Base-by-base conservation (phyloP, 2,888 invertebrate genomes). In the Drosophila ustulata region DNA sequence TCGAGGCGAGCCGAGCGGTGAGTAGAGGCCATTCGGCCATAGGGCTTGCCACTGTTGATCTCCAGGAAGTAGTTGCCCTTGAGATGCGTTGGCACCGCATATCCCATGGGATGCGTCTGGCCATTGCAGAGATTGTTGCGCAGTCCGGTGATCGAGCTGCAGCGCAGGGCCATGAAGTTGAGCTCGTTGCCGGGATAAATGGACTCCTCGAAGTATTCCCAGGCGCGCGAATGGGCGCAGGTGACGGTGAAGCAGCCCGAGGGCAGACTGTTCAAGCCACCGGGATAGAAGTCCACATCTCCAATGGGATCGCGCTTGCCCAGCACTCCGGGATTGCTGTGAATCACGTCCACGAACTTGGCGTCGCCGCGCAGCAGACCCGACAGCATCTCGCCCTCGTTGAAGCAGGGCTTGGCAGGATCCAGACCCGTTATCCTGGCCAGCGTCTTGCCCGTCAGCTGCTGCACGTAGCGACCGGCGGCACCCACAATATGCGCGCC, bases 371-470 rank as follows among this genome's bases (percentile, higher is more conserved):
- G 89, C 71, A 88, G 37, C 11, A 92, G 59, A 0, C 92, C 92
- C 0, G 90, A 82, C 1, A 92, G 70, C 0, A 68, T 59, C 66
- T 92, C 90, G 32, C 92, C 92, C 66, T 92, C 91, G 43, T 92
- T 92, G 61, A 92, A 92, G 50, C 92, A 92, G 0, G 92, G 92
- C 66, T 91, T 92, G 26, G 92, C 93, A 9, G 92, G 92, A 82
- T 93, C 93, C 26, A 93, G 71, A 0, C 91, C 92, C 0, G 92
- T 93, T 26, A 93, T 91, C 28, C 89, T 89, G 0, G 90, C 81
- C 59, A 92, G 51, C 0, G 67, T 45, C 50, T 89, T 76, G 4
- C 82, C 85, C 2, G 92, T 91, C 25, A 80, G 23, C 0, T 74
- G 59, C 3, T 76, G 80, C 49, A 92, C 82, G 41, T 88, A 70